Conservation (phyloP, 1,140 invertebrate species). For the Caenorhabditis latens region DNA sequence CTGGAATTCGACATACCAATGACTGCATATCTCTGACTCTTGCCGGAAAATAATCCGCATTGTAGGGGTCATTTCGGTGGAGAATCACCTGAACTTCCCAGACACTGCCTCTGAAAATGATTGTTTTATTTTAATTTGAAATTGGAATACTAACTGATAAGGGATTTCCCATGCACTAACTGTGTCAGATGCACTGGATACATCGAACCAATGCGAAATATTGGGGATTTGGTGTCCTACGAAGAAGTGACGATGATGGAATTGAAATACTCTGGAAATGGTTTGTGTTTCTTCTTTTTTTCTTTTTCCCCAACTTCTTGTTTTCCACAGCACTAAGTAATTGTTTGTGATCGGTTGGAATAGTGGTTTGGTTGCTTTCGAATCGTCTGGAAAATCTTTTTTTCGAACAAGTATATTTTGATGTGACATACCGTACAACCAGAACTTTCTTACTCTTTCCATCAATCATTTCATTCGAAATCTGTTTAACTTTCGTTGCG, state of each 20-base stretch:
- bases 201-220: background rate
- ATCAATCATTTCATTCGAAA: conserved; percentile 16
- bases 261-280: background rate
- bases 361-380: background rate
- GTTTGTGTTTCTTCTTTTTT: background rate
- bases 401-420: background rate
- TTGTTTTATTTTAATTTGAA: background rate
- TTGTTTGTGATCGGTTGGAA: background rate
- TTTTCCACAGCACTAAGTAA: background rate
- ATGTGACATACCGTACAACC: background rate
- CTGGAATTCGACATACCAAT: background rate
- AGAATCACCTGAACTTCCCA: background rate
- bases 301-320: background rate
- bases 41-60: background rate
- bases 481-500: background rate
- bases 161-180: background rate
- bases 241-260: background rate
- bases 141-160: background rate
- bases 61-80: background rate
- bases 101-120: background rate
- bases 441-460: background rate
- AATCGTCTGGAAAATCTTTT: background rate
- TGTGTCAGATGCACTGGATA: background rate
- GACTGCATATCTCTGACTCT: background rate
- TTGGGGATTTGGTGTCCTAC: background rate